Conservation (phyloP, 1,140 invertebrate species). For the Sinonovacula constricta region DNA sequence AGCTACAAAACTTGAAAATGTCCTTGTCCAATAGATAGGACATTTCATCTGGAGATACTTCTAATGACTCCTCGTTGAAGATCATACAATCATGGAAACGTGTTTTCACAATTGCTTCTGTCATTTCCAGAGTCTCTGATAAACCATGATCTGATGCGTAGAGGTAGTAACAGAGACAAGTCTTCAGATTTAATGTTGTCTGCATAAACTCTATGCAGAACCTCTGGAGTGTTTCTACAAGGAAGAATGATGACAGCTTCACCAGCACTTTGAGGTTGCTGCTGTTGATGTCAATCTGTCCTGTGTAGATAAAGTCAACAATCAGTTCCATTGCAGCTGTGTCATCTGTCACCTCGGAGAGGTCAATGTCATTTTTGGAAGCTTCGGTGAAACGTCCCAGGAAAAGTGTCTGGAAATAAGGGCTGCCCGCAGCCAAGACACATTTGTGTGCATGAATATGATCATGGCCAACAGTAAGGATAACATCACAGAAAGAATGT, state of each 20-base stretch:
- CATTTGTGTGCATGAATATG: slow-evolving; percentile 25
- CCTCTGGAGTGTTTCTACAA: slow-evolving; percentile 13
- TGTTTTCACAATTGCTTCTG: slow-evolving; percentile 27
- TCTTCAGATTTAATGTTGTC: slow-evolving; percentile 16
- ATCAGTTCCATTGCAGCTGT: slow-evolving; percentile 29
- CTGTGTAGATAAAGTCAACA: slow-evolving; percentile 34
- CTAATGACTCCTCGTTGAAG: slow-evolving; percentile 27
- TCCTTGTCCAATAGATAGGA: slow-evolving; percentile 20
- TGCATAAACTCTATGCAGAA: slow-evolving; percentile 35
- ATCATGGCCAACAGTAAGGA: slow-evolving; percentile 9
- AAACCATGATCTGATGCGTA: slow-evolving; percentile 42
- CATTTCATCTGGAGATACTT: slow-evolving; percentile 21
- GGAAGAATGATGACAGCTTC: slow-evolving; percentile 44
- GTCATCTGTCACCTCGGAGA: slow-evolving; percentile 34
- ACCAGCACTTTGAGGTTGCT: slow-evolving; percentile 25
- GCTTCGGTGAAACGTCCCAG: slow-evolving; percentile 45
- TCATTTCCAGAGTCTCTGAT: slow-evolving; percentile 7
- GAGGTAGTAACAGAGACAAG: slow-evolving; percentile 27
- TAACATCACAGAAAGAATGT: slow-evolving; percentile 22
- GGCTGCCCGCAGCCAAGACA: slow-evolving; percentile 21
- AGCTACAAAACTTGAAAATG: slow-evolving; percentile 18
- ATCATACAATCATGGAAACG: slow-evolving; percentile 40
- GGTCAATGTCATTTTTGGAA: slow-evolving; percentile 35
- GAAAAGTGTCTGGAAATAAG: slow-evolving; percentile 27
- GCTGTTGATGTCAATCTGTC: slow-evolving; percentile 34